Conservation (phyloP, 2,888 invertebrate genomes). For the Protophormia terraenovae region DNA sequence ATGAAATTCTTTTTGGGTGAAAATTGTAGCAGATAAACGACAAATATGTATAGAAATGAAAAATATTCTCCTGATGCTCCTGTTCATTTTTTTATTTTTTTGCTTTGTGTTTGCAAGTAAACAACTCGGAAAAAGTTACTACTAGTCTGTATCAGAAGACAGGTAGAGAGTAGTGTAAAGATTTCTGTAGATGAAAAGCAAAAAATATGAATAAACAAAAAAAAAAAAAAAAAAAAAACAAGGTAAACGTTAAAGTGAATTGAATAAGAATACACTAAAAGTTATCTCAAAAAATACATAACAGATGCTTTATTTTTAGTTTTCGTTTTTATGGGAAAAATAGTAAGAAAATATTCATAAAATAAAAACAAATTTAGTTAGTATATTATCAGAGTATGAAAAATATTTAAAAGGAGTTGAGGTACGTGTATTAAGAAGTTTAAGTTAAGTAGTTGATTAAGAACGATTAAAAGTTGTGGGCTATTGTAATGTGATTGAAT, state of each 20-base stretch:
- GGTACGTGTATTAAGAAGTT: neutral
- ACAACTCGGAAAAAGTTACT: constrained; percentile 45
- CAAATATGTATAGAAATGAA: constrained; percentile 51
- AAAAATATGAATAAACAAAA: too few species aligned
- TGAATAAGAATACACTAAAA: constrained; percentile 46
- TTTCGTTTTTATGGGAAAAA: neutral
- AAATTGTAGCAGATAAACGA: constrained; percentile 15
- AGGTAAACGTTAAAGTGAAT: constrained; percentile 34
- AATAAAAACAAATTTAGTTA: neutral
- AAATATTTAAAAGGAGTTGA: constrained; percentile 19
- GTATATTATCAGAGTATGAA: constrained; percentile 46
- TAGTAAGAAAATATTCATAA: neutral
- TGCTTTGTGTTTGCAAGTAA: constrained; percentile 39
- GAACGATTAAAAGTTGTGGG: neutral
- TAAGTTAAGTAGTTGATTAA: constrained; percentile 14
- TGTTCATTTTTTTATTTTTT: neutral
- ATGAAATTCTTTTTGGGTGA: constrained; percentile 30
- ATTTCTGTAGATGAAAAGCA: constrained; percentile 30
- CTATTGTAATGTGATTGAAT: neutral
- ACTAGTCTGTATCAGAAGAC: constrained; percentile 21
- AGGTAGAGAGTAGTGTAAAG: constrained; percentile 34
- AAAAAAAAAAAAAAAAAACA: constrained; percentile 10
- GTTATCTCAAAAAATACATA: constrained; percentile 58
- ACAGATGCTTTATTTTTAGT: constrained; percentile 51
- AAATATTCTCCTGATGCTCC: constrained; percentile 1